Base-by-base conservation (phyloP, 2,888 invertebrate genomes). In the Smittia aterrima region DNA sequence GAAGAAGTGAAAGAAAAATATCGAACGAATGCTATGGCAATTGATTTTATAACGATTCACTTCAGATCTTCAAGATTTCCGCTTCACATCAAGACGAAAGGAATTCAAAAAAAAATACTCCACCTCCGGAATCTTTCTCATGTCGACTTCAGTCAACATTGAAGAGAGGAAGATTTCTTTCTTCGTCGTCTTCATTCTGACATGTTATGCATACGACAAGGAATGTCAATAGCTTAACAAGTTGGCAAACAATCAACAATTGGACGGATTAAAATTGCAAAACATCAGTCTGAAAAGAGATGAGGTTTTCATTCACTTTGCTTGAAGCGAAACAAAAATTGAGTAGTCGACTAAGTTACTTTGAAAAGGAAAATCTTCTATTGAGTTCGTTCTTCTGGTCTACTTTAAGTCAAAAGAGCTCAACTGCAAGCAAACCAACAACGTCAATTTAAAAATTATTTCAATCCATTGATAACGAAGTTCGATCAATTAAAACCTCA, bases 221-320 rank as follows among this genome's bases (percentile, higher is more conserved):
- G 24, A 24, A 25, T 64, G 62, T 64, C 62, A 64, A 64, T 64
- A 64, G n/a, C 25, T 64, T 25, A 64, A 64, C 62, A 64, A 64
- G 25, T 25, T 64, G 62, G n/a, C 62, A 64, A 64, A 64, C 62
- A 64, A 64, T 64, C 62, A 64, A 64, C 62, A 64, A 64, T 64
- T 64, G 62, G 25, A 64, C 7, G 62, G 13, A 6, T n/a, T 47
- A n/a, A 47, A 47, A 47, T 16, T 16, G 47, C 16, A 16, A 47
- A 47, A n/a, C 32, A 9, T n/a, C 47, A n/a, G n/a, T 47, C 2
- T n/a, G 11, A 2, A 16, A n/a, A 16, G 47, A 11, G 47, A 47
- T 47, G 47, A 47, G 47, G 47, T 47, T 47, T 7, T 38, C 38
- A 38, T 38, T 38, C 9, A 38, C n/a, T n/a, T n/a, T n/a, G n/a